phyloP scores from a whole-genome alignment of 2,797 vertebrate genomes.

The Macroramphosus scolopax region DNA sequence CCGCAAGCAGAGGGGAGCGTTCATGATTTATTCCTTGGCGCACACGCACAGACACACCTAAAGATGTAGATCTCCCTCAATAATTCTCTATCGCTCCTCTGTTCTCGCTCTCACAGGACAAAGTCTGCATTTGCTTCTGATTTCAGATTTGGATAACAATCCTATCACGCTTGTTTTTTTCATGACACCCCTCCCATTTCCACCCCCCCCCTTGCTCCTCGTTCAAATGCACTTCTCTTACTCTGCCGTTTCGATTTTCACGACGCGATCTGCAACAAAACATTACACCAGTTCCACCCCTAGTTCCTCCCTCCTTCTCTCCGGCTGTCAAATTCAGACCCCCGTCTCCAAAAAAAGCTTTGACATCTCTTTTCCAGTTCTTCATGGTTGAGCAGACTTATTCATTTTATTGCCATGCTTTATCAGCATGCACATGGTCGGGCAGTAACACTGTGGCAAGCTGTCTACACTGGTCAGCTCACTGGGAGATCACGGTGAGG shows the following conservation, averaged over 20 bases:
- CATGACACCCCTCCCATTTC: conserved; percentile 1
- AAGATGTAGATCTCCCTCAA: no score
- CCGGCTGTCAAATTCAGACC: conserved; percentile 54
- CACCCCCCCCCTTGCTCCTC: no score
- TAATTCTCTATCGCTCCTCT: conserved; percentile 16
- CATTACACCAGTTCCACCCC: conserved; percentile 26
- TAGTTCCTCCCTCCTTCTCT: conserved; percentile 4
- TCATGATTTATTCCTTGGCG: no score
- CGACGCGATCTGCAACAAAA: no score
- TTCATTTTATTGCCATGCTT: conserved; percentile 34
- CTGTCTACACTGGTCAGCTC: conserved; percentile 2
- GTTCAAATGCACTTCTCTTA: no score
- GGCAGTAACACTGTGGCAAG: conserved; percentile 20
- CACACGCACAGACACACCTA: no score
- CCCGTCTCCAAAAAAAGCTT: conserved; percentile 6
- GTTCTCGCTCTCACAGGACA: conserved; percentile 11
- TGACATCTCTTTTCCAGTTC: conserved; percentile 25
- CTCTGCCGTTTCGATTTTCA: no score
- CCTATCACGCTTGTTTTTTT: conserved; percentile 6
- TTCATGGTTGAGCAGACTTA: conserved; percentile 35
- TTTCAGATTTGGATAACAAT: conserved; percentile 38
- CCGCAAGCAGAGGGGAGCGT: no score
- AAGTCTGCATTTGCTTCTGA: conserved; percentile 15
- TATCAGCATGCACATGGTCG: conserved; percentile 15
- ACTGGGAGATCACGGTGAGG: conserved; percentile 2